These are phyloP conservation scores for Panagrolaimus sp. DNA, from an alignment of 1,140 invertebrate genomes.

Conservation along the genomic window DNA sequence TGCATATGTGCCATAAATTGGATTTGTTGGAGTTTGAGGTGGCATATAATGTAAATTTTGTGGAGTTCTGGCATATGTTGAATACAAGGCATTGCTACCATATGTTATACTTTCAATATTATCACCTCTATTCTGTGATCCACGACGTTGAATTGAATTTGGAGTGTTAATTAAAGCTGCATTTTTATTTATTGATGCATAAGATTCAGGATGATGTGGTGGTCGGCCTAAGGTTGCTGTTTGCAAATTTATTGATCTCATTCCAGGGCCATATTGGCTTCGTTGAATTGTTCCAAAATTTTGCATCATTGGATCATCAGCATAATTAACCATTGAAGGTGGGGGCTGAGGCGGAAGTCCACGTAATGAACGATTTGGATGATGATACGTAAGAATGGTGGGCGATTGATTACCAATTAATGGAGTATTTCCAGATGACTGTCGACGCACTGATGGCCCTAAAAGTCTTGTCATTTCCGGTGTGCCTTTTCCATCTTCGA, in stretches of 20 bases:
- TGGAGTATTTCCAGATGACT: neutral
- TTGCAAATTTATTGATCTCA: neutral
- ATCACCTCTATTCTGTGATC: neutral
- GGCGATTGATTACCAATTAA: conserved; percentile 15
- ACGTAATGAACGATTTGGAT: conserved; percentile 4
- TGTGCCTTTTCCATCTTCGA: neutral
- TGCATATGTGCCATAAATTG: neutral
- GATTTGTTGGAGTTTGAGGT: neutral
- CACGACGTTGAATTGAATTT: neutral
- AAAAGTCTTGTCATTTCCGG: conserved; percentile 10
- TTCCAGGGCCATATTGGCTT: neutral
- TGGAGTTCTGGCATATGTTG: neutral
- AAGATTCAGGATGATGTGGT: conserved; percentile 1
- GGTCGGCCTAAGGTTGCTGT: conserved; percentile 10
- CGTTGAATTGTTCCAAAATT: conserved; percentile 12
- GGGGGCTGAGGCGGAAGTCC: conserved; percentile 5
- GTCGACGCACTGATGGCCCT: neutral
- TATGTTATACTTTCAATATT: neutral
- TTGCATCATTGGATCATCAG: conserved; percentile 5
- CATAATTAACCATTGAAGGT: neutral
- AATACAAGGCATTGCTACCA: neutral
- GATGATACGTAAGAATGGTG: neutral
- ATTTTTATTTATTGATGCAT: conserved; percentile 11
- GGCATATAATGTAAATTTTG: neutral
- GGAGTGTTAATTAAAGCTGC: neutral